Evolutionary conservation across 2,888 invertebrate species (phyloP).

Genomic region (Leucozona laternaria): DNA sequence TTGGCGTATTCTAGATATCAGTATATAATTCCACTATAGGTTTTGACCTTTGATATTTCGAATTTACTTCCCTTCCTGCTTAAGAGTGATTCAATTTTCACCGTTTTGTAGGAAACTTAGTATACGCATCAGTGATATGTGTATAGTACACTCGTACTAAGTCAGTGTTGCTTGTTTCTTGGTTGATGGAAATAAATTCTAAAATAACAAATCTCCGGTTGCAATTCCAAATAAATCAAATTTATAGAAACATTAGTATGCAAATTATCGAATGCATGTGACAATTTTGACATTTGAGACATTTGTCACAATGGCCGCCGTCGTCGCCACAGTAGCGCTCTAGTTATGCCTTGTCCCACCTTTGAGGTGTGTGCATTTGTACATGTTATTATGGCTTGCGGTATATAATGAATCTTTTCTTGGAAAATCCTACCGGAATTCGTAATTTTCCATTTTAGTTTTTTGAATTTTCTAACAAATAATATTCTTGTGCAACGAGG

Average conservation of each 20-base stretch:
- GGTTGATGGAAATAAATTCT: constrained; percentile 7
- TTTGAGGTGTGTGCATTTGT: neutral
- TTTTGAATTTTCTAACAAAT: neutral
- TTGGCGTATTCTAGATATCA: neutral
- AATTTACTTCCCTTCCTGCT: constrained; percentile 44
- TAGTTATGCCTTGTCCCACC: constrained; percentile 34
- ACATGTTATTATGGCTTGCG: constrained; percentile 7
- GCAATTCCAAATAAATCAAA: constrained; percentile 59
- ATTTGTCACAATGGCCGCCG: constrained; percentile 44
- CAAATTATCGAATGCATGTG: constrained; percentile 43
- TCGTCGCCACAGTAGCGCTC: constrained; percentile 59
- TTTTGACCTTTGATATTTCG: constrained; percentile 3
- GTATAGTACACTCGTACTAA: neutral
- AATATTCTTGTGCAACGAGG: constrained; percentile 3
- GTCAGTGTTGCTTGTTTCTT: constrained; percentile 1
- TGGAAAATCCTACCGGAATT: constrained; percentile 73
- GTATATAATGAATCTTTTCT: constrained; percentile 41
- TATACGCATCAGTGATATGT: constrained; percentile 5
- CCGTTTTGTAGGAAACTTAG: neutral
- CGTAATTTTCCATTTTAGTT: constrained; percentile 41
- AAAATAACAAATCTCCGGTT: constrained; percentile 51
- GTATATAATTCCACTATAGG: neutral
- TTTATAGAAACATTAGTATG: constrained; percentile 46
- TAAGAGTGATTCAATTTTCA: constrained; percentile 1
- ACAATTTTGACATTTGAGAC: constrained; percentile 41